A percentile compares a stretch with the other conserved stretches of the same genome.
Conservation (phyloP, 1,140 invertebrate genomes). For the Paralvinella palmiformis region DNA sequence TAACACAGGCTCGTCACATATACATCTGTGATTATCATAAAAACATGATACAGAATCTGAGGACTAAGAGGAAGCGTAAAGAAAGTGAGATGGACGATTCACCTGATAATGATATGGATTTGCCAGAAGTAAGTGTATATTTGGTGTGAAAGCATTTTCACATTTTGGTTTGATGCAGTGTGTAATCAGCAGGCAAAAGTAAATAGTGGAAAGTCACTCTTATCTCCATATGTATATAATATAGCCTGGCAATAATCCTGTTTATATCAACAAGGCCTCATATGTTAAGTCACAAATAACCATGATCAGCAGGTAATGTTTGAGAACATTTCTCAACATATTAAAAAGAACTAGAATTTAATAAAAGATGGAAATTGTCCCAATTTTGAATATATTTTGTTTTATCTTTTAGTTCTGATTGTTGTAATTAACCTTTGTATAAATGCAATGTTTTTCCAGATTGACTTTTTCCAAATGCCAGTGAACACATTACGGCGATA, state of each 20-base stretch:
- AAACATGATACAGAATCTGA: slow-evolving; percentile 85
- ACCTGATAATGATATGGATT: slow-evolving; percentile 57
- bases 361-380: too few relatives aligned
- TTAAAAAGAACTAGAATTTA: too few relatives aligned
- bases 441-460: slow-evolving; percentile 30
- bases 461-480: slow-evolving; percentile 87
- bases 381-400: too few relatives aligned
- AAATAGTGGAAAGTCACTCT: too few relatives aligned
- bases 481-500: slow-evolving; percentile 87
- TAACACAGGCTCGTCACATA: slow-evolving; percentile 76
- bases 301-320: too few relatives aligned
- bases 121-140: slow-evolving; percentile 64
- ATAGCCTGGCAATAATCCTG: too few relatives aligned
- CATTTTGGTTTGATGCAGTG: not conserved
- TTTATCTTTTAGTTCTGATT: not conserved
- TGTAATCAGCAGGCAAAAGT: too few relatives aligned
- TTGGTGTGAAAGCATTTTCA: not conserved
- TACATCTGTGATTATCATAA: slow-evolving; percentile 98
- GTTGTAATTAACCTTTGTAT: not conserved
- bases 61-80: slow-evolving; percentile 72
- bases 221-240: too few relatives aligned
- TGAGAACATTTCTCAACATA: too few relatives aligned
- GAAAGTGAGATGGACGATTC: slow-evolving; percentile 81
- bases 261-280: too few relatives aligned
- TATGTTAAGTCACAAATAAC: too few relatives aligned